Evolutionary conservation across 2,888 invertebrate species (phyloP).

Genomic region (Trilocha varians): DNA sequence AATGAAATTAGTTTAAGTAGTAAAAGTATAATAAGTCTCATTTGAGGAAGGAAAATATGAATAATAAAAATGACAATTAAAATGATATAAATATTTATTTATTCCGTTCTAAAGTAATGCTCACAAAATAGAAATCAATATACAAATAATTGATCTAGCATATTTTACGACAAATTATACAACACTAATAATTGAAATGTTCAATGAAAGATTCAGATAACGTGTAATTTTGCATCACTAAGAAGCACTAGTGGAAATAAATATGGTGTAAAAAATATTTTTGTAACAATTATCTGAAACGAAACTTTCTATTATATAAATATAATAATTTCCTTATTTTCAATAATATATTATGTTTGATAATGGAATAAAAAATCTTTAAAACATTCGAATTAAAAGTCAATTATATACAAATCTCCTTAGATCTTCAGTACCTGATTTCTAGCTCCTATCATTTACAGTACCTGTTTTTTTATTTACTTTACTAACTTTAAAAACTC

Average conservation of each 20-base stretch:
- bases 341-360: conserved; percentile 54
- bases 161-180: conserved; percentile 11
- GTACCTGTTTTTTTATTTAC: conserved; percentile 38
- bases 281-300: conserved; percentile 10
- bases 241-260: conserved; percentile 10
- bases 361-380: conserved; percentile 45
- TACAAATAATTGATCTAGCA: neutral
- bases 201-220: conserved; percentile 6
- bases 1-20: too few relatives aligned
- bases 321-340: conserved; percentile 42
- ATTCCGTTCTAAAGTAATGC: conserved; percentile 52
- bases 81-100: conserved; percentile 56
- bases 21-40: too few relatives aligned
- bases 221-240: conserved; percentile 22
- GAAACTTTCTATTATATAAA: conserved; percentile 21
- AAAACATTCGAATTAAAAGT: conserved; percentile 39
- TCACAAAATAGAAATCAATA: conserved; percentile 37
- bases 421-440: conserved; percentile 41
- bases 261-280: neutral
- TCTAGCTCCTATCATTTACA: conserved; percentile 37
- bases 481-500: neutral
- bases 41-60: too few relatives aligned
- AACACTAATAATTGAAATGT: conserved; percentile 12
- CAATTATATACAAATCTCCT: conserved; percentile 40
- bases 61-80: conserved; percentile 18